A percentile compares a stretch with the other conserved stretches of the same genome.
Conservation (phyloP, 2,888 invertebrate species). For the Caenorhabditis sulstoni region DNA sequence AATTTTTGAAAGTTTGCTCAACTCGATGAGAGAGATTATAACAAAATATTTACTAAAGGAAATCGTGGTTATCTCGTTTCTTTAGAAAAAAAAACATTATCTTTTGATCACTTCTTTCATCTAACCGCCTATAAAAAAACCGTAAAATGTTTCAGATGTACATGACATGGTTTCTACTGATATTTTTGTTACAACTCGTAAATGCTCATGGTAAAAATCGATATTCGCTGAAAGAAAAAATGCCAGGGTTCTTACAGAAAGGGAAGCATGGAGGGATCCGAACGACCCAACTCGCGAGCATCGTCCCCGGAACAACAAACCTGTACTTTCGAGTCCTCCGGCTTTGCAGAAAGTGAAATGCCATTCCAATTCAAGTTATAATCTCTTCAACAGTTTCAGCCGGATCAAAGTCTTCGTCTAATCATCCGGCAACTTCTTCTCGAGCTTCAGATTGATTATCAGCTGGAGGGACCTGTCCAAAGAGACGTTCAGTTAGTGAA, state of each 20-base stretch:
- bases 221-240: too few relatives aligned
- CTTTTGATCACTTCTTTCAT: too few relatives aligned
- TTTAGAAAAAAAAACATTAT: too few relatives aligned
- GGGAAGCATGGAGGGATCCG: slow-evolving; percentile 48
- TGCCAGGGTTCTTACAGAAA: neutral
- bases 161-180: too few relatives aligned
- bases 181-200: neutral
- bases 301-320: slow-evolving; percentile 1
- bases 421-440: slow-evolving; percentile 49
- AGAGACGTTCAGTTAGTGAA: slow-evolving; percentile 34
- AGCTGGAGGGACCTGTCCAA: slow-evolving; percentile 21
- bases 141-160: too few relatives aligned
- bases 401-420: slow-evolving; percentile 47
- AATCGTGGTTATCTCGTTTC: neutral
- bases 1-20: slow-evolving; percentile 5
- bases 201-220: neutral
- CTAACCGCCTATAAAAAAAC: too few relatives aligned
- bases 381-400: slow-evolving; percentile 26
- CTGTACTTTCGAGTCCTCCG: neutral
- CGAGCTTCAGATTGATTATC: slow-evolving; percentile 41
- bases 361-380: neutral
- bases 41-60: too few relatives aligned
- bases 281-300: slow-evolving; percentile 43
- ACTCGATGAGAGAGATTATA: too few relatives aligned
- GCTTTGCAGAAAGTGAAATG: slow-evolving; percentile 20